Percentiles rank a stretch among this genome's conserved stretches.
These are phyloP conservation scores for Falcaria lacertinaria DNA, from an alignment of 2,888 invertebrate genomes.

Conservation along the genomic window DNA sequence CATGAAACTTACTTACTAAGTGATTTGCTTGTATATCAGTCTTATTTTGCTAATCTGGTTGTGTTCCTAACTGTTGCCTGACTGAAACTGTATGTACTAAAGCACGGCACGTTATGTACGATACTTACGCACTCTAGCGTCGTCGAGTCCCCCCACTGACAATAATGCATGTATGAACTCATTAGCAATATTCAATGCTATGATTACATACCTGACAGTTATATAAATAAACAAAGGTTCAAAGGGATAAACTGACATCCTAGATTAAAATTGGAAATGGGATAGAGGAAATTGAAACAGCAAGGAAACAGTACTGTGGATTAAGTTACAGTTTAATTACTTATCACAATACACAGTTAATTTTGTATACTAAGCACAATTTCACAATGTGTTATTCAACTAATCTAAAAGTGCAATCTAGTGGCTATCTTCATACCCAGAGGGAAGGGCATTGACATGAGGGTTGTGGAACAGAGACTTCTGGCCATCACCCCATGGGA, in stretches of 20 bases:
- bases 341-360: slow-evolving; percentile 42
- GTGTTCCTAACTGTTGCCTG: too few species aligned
- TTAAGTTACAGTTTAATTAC: slow-evolving; percentile 31
- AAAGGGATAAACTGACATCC: background rate
- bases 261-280: background rate
- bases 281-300: slow-evolving; percentile 3
- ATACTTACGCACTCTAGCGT: too few species aligned
- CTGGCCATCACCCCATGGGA: slow-evolving; percentile 97
- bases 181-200: too few species aligned
- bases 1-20: too few species aligned
- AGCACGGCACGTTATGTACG: too few species aligned
- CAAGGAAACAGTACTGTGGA: slow-evolving; percentile 8
- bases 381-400: slow-evolving; percentile 16
- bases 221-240: background rate
- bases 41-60: too few species aligned
- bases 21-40: too few species aligned
- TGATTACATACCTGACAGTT: too few species aligned
- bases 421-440: slow-evolving; percentile 87
- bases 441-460: slow-evolving; percentile 86
- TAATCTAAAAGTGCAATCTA: slow-evolving; percentile 13
- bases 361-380: slow-evolving; percentile 43
- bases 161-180: too few species aligned
- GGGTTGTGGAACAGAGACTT: slow-evolving; percentile 93
- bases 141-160: too few species aligned
- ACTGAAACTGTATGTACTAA: too few species aligned